phyloP scores from a whole-genome alignment of 2,888 invertebrate genomes.

The Galerucella calmariensis region DNA sequence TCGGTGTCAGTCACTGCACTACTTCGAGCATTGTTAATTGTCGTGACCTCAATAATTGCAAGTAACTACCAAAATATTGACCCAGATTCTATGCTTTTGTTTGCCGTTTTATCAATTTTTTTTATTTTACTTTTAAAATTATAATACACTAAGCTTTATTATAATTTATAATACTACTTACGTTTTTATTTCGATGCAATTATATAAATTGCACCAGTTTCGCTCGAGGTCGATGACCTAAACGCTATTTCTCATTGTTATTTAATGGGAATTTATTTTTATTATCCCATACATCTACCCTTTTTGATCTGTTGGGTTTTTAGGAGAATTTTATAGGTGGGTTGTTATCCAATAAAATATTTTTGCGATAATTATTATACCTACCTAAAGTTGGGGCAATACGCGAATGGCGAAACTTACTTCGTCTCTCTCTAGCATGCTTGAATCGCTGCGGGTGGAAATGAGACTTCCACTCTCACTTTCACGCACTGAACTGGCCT shows the following conservation, averaged over 20 bases:
- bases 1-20: constrained; percentile 52
- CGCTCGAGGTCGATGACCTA: constrained; percentile 43
- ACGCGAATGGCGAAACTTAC: constrained; percentile 54
- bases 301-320: background rate
- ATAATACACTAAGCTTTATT: constrained; percentile 41
- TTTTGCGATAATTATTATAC: constrained; percentile 34
- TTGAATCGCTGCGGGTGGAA: constrained; percentile 48
- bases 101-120: constrained; percentile 27
- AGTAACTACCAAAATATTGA: constrained; percentile 39
- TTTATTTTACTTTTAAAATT: constrained; percentile 32
- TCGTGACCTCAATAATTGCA: constrained; percentile 46
- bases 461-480: constrained; percentile 68
- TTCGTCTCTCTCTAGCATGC: constrained; percentile 40
- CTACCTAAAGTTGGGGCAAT: constrained; percentile 49
- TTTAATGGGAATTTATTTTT: background rate
- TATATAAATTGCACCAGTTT: constrained; percentile 48
- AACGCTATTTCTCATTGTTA: background rate
- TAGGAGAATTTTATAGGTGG: background rate
- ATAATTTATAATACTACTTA: constrained; percentile 44
- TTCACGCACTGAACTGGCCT: constrained; percentile 72
- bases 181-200: constrained; percentile 49
- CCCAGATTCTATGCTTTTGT: constrained; percentile 34
- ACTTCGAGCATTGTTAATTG: constrained; percentile 46
- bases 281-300: background rate
- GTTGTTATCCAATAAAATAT: background rate